Percentiles rank a stretch among this genome's conserved stretches.
phyloP scores from a whole-genome alignment of 2,113 vertebrate species.

The Istiophorus platypterus region DNA sequence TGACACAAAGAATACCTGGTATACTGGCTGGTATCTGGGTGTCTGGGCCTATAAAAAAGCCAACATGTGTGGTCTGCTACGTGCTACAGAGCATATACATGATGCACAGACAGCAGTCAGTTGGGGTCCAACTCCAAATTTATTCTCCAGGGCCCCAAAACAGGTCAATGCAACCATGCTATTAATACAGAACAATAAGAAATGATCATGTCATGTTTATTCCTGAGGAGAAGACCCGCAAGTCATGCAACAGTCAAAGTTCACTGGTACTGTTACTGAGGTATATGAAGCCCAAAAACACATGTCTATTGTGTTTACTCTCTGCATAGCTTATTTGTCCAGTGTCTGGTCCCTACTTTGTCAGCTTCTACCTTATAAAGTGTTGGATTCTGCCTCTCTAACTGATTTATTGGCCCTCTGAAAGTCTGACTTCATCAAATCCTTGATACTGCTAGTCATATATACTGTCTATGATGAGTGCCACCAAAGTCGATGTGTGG shows the following conservation, averaged over 20 bases:
- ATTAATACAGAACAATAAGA: background rate
- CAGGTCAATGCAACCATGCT: background rate
- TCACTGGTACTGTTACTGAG: background rate
- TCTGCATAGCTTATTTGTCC: background rate
- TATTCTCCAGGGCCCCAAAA: background rate
- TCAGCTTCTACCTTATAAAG: conserved; percentile 43
- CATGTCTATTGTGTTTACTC: background rate
- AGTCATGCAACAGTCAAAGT: background rate
- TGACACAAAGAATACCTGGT: background rate
- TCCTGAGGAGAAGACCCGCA: background rate
- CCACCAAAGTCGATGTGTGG: conserved; percentile 68
- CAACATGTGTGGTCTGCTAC: background rate
- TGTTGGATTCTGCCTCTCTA: conserved; percentile 19
- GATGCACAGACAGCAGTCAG: too few species aligned
- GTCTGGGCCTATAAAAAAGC: background rate
- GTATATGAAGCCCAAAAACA: conserved; percentile 1
- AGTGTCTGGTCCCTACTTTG: conserved; percentile 10
- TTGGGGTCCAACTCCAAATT: too few species aligned
- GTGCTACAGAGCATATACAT: too few species aligned
- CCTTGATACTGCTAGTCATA: conserved; percentile 71
- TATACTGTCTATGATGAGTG: conserved; percentile 76
- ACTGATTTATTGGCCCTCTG: conserved; percentile 71
- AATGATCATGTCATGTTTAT: conserved; percentile 6
- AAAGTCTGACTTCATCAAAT: conserved; percentile 81
- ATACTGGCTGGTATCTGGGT: background rate